Conservation (phyloP, 2,797 vertebrate genomes). For the Sibirionetta formosa region DNA sequence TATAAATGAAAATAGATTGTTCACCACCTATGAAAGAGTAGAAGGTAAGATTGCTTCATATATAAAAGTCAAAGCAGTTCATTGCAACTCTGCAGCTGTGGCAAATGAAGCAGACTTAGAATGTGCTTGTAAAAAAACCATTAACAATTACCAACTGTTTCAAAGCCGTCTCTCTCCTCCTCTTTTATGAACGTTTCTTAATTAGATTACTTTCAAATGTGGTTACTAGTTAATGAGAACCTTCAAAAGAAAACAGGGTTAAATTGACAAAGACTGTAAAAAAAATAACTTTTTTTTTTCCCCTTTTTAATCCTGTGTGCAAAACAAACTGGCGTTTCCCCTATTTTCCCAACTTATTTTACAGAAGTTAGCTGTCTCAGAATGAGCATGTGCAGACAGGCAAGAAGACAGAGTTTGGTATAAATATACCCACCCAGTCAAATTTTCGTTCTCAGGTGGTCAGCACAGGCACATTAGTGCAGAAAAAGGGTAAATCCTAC, state of each 20-base stretch:
- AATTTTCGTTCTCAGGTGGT: background rate
- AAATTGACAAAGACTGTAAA: background rate
- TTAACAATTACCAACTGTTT: background rate
- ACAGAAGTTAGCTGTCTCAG: background rate
- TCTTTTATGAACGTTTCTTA: constrained; percentile 11
- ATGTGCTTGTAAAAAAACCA: background rate
- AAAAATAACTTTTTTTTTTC: background rate
- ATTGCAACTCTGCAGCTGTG: background rate
- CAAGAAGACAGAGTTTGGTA: background rate
- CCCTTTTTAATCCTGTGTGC: background rate
- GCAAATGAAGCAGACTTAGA: background rate
- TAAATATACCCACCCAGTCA: background rate
- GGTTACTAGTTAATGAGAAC: constrained; percentile 2
- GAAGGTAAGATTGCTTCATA: background rate
- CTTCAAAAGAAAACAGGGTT: background rate
- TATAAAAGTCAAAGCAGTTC: background rate
- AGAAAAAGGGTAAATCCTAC: background rate
- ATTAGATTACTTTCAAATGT: constrained; percentile 22
- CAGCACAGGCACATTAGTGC: background rate
- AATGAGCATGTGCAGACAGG: background rate
- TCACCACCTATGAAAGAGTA: background rate
- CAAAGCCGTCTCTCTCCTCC: background rate
- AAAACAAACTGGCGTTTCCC: background rate
- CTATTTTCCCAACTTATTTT: background rate
- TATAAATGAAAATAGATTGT: background rate